Base-by-base conservation (phyloP, 2,888 invertebrate species). In the Yponomeuta evonymella region DNA sequence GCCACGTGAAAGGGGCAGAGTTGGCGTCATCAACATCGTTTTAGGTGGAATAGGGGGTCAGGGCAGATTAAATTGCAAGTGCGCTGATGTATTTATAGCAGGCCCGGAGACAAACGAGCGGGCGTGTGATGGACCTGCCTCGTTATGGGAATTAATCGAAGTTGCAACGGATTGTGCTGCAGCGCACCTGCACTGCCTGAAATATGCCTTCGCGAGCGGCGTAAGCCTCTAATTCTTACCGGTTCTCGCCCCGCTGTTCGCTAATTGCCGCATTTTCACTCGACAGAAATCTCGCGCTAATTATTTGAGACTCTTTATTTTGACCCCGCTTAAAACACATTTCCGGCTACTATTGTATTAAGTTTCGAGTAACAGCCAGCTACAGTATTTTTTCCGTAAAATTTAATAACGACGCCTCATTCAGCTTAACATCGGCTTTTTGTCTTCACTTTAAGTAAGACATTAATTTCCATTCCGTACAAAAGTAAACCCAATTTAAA, bases 131-230 rank as follows among this genome's bases (percentile, higher is more conserved):
- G 91, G 91, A 91, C 90, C 89, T 83, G 86, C 85, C 91, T 91
- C 91, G 91, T 92, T 92, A 91, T 91, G 87, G 86, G 90, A 90
- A 91, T 92, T 92, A 92, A 92, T 92, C 92, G 91, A 89, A 90
- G 85, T 86, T 85, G 87, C 86, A 86, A 81, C 83, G 81, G 82
- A 83, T 83, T 70, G 71, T 70, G 68, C 71, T 70, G 71, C 66
- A 48, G 85, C 83, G 82, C 90, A 89, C 90, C 91, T 90, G 91
- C 83, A 87, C 76, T 82, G 83, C 83, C 86, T 88, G 87, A 89
- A 89, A 89, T 88, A 88, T 88, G 84, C 84, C 75, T 73, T 75
- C 76, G 74, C 74, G 75, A 77, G 74, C 74, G 74, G 70, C 70
- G 79, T 78, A 76, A 78, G 77, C 76, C 72, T 69, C 70, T 71